phyloP scores from a whole-genome alignment of 64 coral and sea anemone genomes.

The Pocillopora damicornis region DNA sequence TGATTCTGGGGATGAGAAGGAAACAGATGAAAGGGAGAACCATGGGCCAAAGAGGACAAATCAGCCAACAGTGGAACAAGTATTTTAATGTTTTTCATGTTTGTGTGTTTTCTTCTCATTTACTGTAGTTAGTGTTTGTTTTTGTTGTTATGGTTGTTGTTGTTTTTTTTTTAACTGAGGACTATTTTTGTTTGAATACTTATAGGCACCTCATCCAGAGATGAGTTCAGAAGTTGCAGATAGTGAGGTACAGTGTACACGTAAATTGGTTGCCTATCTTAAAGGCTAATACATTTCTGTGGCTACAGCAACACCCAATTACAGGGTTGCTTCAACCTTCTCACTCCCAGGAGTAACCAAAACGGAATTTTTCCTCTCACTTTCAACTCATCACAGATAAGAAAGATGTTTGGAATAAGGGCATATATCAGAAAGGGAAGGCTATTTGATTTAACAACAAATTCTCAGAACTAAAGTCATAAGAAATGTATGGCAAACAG shows the following conservation, averaged over 20 bases:
- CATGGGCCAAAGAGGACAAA: slow-evolving; percentile 65
- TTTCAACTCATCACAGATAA: too few relatives aligned
- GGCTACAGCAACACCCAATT: too few relatives aligned
- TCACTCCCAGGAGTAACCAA: too few relatives aligned
- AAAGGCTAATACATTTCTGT: too few relatives aligned
- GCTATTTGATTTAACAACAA: too few relatives aligned
- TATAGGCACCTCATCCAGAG: neutral
- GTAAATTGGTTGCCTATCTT: neutral
- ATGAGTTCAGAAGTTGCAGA: slow-evolving; percentile 25
- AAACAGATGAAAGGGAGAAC: slow-evolving; percentile 74
- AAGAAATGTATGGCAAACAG: too few relatives aligned
- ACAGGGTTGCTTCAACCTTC: too few relatives aligned
- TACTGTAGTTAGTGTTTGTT: neutral
- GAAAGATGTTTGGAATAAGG: too few relatives aligned
- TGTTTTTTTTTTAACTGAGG: neutral
- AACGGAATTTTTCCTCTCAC: too few relatives aligned
- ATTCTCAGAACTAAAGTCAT: too few relatives aligned
- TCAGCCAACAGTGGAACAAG: slow-evolving; percentile 23
- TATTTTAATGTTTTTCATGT: neutral
- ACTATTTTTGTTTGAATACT: neutral
- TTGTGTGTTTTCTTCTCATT: neutral
- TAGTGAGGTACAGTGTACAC: slow-evolving; percentile 11
- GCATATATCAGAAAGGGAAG: too few relatives aligned
- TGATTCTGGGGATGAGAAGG: slow-evolving; percentile 69
- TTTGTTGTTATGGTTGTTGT: neutral